Percentiles rank a stretch among this genome's conserved stretches.
These are phyloP conservation scores for Daktulosphaira vitifoliae DNA, from an alignment of 1,140 invertebrate species.

Conservation along the genomic window DNA sequence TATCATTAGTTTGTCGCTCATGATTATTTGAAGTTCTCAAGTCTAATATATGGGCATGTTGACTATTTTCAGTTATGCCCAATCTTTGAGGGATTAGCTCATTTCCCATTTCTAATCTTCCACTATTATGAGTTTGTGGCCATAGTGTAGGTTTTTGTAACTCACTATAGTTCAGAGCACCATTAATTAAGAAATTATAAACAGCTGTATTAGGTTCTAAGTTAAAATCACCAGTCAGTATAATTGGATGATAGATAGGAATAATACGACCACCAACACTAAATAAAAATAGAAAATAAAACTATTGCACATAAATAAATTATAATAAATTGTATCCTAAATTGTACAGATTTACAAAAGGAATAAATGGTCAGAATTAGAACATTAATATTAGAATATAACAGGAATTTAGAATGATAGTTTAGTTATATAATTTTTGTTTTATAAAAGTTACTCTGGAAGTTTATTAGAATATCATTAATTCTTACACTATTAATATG, in stretches of 20 bases:
- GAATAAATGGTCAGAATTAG: too few species aligned
- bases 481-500: too few species aligned
- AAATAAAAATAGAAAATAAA: conserved; percentile 8
- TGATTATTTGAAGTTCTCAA: conserved; percentile 37
- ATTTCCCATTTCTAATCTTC: conserved; percentile 21
- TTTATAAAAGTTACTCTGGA: neutral
- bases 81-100: conserved; percentile 48
- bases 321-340: neutral
- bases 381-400: too few species aligned
- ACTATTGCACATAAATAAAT: neutral
- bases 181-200: conserved; percentile 61
- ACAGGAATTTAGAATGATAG: too few species aligned
- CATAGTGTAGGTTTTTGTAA: conserved; percentile 39
- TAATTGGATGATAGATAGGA: conserved; percentile 58
- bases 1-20: conserved; percentile 11
- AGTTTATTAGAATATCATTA: too few species aligned
- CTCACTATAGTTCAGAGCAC: conserved; percentile 51
- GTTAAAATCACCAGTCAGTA: conserved; percentile 88
- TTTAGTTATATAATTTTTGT: neutral
- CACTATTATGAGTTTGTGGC: conserved; percentile 39
- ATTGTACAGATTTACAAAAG: too few species aligned
- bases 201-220: conserved; percentile 60
- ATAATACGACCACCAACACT: conserved; percentile 36
- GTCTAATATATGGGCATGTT: conserved; percentile 50
- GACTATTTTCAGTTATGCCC: conserved; percentile 57